Evolutionary conservation across 2,888 invertebrate species (phyloP), one percentile per base, ranked within the genome.

Genomic region (Esperia sulphurella): DNA sequence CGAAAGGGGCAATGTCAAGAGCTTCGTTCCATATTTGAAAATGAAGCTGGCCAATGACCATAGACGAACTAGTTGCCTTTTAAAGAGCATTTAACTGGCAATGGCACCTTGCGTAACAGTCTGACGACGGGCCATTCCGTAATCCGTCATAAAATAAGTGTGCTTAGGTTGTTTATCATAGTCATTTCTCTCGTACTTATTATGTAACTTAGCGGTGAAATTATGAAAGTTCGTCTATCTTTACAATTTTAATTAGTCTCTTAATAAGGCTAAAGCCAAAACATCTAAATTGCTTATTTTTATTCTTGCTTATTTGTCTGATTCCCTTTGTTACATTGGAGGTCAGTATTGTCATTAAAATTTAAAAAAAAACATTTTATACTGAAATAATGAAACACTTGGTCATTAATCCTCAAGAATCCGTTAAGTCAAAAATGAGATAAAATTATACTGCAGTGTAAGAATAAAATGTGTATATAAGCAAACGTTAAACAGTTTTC

Each of bases 1-100:
- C 48, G 65, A 60, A 68, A 65, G 68, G 57, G 63, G 75, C 84
- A 87, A 86, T 86, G 86, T 85, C 85, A 85, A 85, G 85, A 82
- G 71, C 83, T 79, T 67, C 57, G 61, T 76, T 63, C 82, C 83
- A 79, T 84, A 83, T 80, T 79, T 75, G 75, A 79, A n/a, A 69
- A 63, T 65, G 65, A 71, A 78, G 71, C 78, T 65, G 84, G 85
- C 85, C 85, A 86, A 79, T 83, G 86, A 77, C 68, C 74, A 74
- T 79, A 79, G 77, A 79, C 71, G 76, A 82, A 77, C 76, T 78
- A 72, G 71, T 78, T 80, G 75, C 81, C 80, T 79, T 84, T 76
- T 81, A 82, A 21, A 76, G 78, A 72, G 72, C 71, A 75, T 81
- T 76, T 69, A 69, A 73, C 68, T 73, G 73, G 68, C 71, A 68